A percentile compares a stretch with the other conserved stretches of the same genome.
Evolutionary conservation across 1,140 invertebrate genomes (phyloP).

Genomic region (Acromyrmex echinatior): DNA sequence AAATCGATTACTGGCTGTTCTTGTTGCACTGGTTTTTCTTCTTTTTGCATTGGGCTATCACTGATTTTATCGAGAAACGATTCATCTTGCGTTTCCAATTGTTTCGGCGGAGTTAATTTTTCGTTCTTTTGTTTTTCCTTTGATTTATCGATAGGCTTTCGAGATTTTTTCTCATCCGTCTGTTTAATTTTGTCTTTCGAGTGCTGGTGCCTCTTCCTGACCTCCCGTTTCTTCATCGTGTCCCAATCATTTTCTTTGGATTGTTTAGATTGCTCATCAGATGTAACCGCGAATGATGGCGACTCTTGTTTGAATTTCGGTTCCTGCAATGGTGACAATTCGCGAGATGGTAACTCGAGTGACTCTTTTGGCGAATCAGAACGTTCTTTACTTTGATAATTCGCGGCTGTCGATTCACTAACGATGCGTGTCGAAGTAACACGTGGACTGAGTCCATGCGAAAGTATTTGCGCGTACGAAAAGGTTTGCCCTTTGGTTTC

Average conservation of each 20-base stretch:
- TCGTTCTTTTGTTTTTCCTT: conserved; percentile 48
- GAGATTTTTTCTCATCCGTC: conserved; percentile 46
- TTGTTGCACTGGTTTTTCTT: conserved; percentile 24
- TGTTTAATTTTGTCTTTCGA: conserved; percentile 18
- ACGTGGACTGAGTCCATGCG: conserved; percentile 88
- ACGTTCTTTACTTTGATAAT: conserved; percentile 59
- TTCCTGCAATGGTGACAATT: conserved; percentile 56
- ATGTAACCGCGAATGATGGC: conserved; percentile 1
- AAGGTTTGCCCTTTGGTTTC: conserved; percentile 84
- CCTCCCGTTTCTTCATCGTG: conserved; percentile 75
- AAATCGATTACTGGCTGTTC: conserved; percentile 17
- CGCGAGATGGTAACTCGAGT: conserved; percentile 29
- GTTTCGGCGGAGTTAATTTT: conserved; percentile 28
- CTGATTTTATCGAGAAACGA: not conserved
- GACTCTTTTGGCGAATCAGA: conserved; percentile 61
- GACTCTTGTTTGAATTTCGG: conserved; percentile 30
- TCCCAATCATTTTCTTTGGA: conserved; percentile 75
- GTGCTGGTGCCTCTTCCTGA: conserved; percentile 69
- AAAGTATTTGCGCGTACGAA: conserved; percentile 92
- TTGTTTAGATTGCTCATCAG: conserved; percentile 54
- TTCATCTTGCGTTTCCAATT: conserved; percentile 29
- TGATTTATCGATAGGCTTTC: conserved; percentile 37
- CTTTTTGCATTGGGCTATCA: not conserved
- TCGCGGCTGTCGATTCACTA: not conserved
- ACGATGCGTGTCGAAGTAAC: conserved; percentile 33